A percentile compares a stretch with the other conserved stretches of the same genome.
These are phyloP conservation scores for Typhlomys cinereus DNA, from an alignment of 2,113 vertebrate genomes.

Conservation along the genomic window DNA sequence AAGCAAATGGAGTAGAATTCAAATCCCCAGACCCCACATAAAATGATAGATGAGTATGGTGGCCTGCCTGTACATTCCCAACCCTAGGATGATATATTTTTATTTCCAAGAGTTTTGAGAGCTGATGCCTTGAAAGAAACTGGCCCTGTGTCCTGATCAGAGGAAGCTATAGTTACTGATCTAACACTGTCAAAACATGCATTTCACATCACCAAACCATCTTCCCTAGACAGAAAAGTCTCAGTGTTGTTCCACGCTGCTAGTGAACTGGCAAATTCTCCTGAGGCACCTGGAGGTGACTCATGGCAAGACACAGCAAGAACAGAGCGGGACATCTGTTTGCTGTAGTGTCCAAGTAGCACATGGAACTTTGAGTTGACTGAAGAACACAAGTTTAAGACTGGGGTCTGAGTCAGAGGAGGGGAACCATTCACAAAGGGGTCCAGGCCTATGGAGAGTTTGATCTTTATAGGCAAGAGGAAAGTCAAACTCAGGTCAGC, in stretches of 20 bases:
- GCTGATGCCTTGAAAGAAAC: neutral
- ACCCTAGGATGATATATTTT: neutral
- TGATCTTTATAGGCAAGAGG: neutral
- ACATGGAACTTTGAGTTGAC: neutral
- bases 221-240: neutral
- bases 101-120: neutral
- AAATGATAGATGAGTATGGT: no score
- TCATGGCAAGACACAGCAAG: neutral
- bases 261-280: neutral
- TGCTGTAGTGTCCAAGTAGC: neutral
- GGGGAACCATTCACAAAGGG: neutral
- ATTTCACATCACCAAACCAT: neutral
- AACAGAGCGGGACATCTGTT: neutral
- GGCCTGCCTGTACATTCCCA: neutral
- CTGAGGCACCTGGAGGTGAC: neutral
- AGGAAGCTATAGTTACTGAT: neutral
- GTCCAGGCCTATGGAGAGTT: neutral
- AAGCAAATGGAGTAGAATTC: no score
- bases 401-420: neutral
- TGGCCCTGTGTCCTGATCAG: neutral
- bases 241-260: neutral
- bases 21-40: no score
- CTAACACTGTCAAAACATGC: rapidly evolving
- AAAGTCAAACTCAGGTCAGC: neutral
- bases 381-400: neutral